Conservation (phyloP, 2,888 invertebrate genomes). For the Nomada goodeniana region DNA sequence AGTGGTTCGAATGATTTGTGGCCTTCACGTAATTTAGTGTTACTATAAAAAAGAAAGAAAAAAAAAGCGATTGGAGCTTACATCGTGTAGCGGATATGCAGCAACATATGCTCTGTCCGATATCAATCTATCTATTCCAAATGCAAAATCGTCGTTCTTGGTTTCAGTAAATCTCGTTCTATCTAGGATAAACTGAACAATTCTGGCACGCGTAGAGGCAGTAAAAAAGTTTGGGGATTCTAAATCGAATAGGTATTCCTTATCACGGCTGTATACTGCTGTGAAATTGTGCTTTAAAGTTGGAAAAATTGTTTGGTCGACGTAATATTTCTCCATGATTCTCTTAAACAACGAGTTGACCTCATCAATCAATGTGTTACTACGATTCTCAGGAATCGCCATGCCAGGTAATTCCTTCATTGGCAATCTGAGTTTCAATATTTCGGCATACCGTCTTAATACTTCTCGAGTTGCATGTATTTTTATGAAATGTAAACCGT, state of each 20-base stretch:
- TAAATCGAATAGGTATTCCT: slow-evolving; percentile 96
- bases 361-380: slow-evolving; percentile 85
- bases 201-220: slow-evolving; percentile 92
- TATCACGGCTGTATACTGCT: slow-evolving; percentile 95
- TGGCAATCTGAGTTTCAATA: slow-evolving; percentile 96
- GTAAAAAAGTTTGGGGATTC: slow-evolving; percentile 93
- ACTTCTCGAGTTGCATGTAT: slow-evolving; percentile 94
- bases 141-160: slow-evolving; percentile 89
- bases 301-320: slow-evolving; percentile 91
- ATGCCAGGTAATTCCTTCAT: slow-evolving; percentile 94
- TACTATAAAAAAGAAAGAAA: background rate
- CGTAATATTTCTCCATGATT: slow-evolving; percentile 87
- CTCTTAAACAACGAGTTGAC: slow-evolving; percentile 86
- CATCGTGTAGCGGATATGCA: slow-evolving; percentile 95
- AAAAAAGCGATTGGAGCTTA: slow-evolving; percentile 84
- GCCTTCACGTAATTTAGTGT: too few species aligned
- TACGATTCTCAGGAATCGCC: slow-evolving; percentile 87
- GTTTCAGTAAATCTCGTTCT: slow-evolving; percentile 92
- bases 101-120: slow-evolving; percentile 90
- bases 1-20: too few species aligned
- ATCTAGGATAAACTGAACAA: slow-evolving; percentile 96
- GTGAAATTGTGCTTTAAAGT: slow-evolving; percentile 92
- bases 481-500: slow-evolving; percentile 93
- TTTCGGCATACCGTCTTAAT: slow-evolving; percentile 94
- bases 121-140: slow-evolving; percentile 92